Percentiles rank a stretch among this genome's conserved stretches.
Conservation (phyloP, 2,797 vertebrate species). For the Myotis planiceps region DNA sequence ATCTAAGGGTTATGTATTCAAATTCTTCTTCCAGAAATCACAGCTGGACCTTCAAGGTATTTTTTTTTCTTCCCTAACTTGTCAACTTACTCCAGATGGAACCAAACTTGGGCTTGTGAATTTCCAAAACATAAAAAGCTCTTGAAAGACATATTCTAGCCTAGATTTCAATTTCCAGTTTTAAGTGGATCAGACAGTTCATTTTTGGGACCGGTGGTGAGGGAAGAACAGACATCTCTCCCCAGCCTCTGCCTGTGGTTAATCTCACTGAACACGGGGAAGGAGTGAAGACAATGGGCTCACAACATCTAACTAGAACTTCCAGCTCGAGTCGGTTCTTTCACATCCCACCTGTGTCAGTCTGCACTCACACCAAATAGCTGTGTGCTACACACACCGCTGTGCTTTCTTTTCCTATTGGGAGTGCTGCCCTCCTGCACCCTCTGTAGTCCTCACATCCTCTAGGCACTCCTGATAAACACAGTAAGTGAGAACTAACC, state of each 20-base stretch:
- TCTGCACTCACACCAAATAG: neutral
- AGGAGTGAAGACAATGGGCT: neutral
- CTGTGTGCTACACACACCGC: neutral
- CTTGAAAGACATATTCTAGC: conserved; percentile 16
- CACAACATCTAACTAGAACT: neutral
- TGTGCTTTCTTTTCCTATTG: neutral
- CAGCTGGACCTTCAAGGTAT: neutral
- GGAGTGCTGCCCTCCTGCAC: neutral
- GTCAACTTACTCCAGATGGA: conserved; percentile 32
- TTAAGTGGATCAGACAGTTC: neutral
- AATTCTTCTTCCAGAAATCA: conserved; percentile 45
- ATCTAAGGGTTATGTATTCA: neutral
- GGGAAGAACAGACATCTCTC: neutral
- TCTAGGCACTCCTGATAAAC: neutral
- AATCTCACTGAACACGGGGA: neutral
- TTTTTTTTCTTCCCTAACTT: neutral
- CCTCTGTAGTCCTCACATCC: neutral
- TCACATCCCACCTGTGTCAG: neutral
- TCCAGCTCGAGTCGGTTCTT: neutral
- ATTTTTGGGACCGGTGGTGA: neutral
- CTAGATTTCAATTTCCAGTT: conserved; percentile 39
- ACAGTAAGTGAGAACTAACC: neutral
- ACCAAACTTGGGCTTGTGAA: conserved; percentile 23
- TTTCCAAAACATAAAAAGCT: conserved; percentile 56
- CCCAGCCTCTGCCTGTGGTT: neutral